Conservation (phyloP, 2,888 invertebrate genomes). For the Epinotia demarniana region DNA sequence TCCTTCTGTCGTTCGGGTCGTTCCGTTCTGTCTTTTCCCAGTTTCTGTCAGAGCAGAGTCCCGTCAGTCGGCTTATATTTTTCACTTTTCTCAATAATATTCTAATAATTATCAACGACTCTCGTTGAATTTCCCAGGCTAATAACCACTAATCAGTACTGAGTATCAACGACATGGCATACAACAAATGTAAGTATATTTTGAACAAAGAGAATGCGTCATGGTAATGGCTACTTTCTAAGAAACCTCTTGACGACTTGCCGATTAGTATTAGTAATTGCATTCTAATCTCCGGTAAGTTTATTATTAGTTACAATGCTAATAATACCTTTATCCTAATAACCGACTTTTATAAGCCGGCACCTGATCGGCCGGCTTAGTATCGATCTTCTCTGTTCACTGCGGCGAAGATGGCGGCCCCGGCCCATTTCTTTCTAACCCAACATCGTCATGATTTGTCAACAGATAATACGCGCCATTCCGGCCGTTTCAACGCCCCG, state of each 20-base stretch:
- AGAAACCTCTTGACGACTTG: conserved; percentile 1
- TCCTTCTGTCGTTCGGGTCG: not conserved
- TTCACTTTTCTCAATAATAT: not conserved
- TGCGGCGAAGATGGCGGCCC: conserved; percentile 29
- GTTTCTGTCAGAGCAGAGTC: conserved; percentile 16
- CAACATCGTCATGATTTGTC: conserved; percentile 24
- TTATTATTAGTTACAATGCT: not conserved
- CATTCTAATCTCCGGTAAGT: not conserved
- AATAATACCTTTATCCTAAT: not conserved
- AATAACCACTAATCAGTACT: conserved; percentile 2
- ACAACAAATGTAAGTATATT: conserved; percentile 39
- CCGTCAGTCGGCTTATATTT: not conserved
- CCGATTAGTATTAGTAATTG: not conserved
- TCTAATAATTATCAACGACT: not conserved
- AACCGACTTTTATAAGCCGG: not conserved
- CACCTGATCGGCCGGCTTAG: conserved; percentile 30
- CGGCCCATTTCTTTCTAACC: conserved; percentile 24
- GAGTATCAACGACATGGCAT: conserved; percentile 11
- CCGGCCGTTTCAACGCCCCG: conserved; percentile 66
- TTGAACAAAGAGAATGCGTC: conserved; percentile 9
- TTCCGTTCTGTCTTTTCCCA: not conserved
- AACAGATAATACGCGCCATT: conserved; percentile 62
- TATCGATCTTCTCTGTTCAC: conserved; percentile 34
- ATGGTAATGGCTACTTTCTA: conserved; percentile 31
- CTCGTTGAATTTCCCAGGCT: not conserved